Evolutionary conservation across 2,797 vertebrate species (phyloP).

Genomic region (Sebastes flavidus): DNA sequence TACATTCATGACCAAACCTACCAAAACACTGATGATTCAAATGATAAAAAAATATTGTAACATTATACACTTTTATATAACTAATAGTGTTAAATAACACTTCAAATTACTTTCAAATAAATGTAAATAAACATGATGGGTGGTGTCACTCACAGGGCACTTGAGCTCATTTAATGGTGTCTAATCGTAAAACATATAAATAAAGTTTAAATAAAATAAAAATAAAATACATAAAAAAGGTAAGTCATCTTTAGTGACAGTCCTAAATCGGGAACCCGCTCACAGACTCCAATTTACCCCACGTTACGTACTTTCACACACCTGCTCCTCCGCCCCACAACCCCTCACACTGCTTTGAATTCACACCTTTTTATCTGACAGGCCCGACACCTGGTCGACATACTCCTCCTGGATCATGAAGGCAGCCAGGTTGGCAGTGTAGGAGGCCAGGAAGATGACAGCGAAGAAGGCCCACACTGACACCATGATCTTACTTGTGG

Average conservation of each 20-base stretch:
- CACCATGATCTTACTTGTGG: slow-evolving; percentile 99
- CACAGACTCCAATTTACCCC: not conserved
- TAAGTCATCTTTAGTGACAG: not conserved
- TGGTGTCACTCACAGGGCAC: not conserved
- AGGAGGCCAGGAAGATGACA: slow-evolving; percentile 99
- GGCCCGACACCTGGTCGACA: slow-evolving; percentile 97
- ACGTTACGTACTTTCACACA: slow-evolving; percentile 1
- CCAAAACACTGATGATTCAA: not conserved
- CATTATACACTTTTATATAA: not conserved
- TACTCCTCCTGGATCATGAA: slow-evolving; percentile 99
- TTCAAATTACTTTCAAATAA: not conserved
- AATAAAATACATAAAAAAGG: not conserved
- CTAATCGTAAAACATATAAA: not conserved
- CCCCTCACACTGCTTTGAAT: not conserved
- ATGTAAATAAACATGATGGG: not conserved
- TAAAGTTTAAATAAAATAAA: not conserved
- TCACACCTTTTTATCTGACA: slow-evolving; percentile 98
- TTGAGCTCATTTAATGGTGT: not conserved
- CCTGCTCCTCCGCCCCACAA: slow-evolving; percentile 22
- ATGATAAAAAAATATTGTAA: not conserved
- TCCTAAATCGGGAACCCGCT: not conserved
- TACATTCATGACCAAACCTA: not conserved
- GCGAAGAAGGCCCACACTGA: slow-evolving; percentile 99
- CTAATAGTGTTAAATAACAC: not conserved
- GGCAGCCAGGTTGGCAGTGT: slow-evolving; percentile 99